A percentile compares a stretch with the other conserved stretches of the same genome.
Conservation (phyloP, 2,797 vertebrate species). For the Sylvia borin region DNA sequence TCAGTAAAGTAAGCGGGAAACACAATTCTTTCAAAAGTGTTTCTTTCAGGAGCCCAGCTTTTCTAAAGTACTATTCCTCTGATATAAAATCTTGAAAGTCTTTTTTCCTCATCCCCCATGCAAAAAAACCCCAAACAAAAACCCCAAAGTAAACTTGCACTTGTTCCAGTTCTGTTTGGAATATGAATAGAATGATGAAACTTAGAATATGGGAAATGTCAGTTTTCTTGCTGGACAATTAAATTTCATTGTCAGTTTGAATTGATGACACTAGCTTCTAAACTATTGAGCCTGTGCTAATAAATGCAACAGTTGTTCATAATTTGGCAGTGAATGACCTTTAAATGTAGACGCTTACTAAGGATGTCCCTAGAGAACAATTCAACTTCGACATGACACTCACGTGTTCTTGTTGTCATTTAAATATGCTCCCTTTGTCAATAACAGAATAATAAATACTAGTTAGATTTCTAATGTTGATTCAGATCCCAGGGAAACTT, state of each 20-base stretch:
- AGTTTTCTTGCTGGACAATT: slow-evolving; percentile 60
- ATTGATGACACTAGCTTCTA: slow-evolving; percentile 69
- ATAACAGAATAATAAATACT: slow-evolving; percentile 82
- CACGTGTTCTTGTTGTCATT: slow-evolving; percentile 80
- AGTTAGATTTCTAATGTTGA: slow-evolving; percentile 83
- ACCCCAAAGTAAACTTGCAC: not conserved
- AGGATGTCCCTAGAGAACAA: slow-evolving; percentile 77
- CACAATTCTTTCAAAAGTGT: not conserved
- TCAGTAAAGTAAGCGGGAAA: not conserved
- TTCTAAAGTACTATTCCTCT: not conserved
- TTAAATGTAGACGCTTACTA: slow-evolving; percentile 76
- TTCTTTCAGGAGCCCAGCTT: not conserved
- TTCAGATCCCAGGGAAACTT: slow-evolving; percentile 75
- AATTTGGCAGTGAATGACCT: slow-evolving; percentile 80
- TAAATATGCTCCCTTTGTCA: slow-evolving; percentile 82
- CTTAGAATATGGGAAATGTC: slow-evolving; percentile 10
- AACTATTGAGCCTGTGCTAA: slow-evolving; percentile 76
- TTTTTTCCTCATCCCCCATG: not conserved
- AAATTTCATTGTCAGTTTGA: slow-evolving; percentile 74
- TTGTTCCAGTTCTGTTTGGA: not conserved
- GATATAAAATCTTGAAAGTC: not conserved
- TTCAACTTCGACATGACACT: slow-evolving; percentile 82
- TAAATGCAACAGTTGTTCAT: slow-evolving; percentile 85
- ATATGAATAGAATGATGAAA: not conserved
- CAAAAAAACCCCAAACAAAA: not conserved